Base-by-base conservation (phyloP, 2,797 vertebrate genomes). In the Ispidina lecontei region DNA sequence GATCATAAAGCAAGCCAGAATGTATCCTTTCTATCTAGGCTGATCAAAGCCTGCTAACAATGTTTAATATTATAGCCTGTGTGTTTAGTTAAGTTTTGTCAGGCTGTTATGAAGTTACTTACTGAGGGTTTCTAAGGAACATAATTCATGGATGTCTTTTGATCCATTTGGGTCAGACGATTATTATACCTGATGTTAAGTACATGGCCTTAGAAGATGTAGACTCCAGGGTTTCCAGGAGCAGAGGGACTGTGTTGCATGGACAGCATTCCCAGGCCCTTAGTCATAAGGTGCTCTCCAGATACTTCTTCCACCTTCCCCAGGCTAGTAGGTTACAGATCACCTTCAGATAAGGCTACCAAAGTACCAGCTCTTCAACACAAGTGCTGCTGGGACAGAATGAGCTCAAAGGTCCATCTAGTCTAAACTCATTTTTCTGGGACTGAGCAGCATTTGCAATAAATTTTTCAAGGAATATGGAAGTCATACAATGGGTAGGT, bases 41-140 rank as follows among this genome's bases (percentile, higher is more conserved):
- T 89, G 82, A 95, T 95, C 89, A 95, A 94, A 95, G 93, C 68
- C 35, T 91, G 33, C 70, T 72, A 70, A 58, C 67, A 25, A 52
- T 43, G 84, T 81, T 54, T 92, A 85, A 63, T 85, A 80, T 75
- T 87, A 95, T 3, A 93, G 73, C 22, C 29, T 6, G n/a, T 69
- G 20, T 55, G 59, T 82, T 91, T 92, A 89, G 73, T 44, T 86
- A 90, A 75, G 35, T 26, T 90, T 88, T 91, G 89, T 88, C 70
- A 94, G 80, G 83, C 88, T 94, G 71, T 88, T 93, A 90, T 33
- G 90, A 91, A 44, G 64, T 86, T 88, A 69, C 77, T 88, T 81
- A 54, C 73, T 35, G 25, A 90, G 83, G 39, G 90, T 72, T 94
- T 96, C 92, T 90, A 88, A 96, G 47, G 80, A 90, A 94, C 28